Evolutionary conservation across 2,888 invertebrate species (phyloP), one percentile per base, ranked within the genome.

Genomic region (Temnothorax unifasciatus): DNA sequence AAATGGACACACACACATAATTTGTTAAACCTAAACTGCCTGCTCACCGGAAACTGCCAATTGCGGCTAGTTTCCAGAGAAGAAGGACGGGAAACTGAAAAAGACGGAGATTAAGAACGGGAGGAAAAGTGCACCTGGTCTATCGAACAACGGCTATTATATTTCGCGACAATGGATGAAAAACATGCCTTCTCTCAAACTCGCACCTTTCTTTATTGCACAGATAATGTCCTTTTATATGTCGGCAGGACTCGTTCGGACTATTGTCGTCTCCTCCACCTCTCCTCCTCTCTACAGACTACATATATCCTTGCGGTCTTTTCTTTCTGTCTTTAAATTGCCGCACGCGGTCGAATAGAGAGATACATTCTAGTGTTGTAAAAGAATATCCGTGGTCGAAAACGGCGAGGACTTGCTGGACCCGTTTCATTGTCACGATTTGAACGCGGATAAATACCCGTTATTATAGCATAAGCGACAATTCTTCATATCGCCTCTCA

Each of bases 131-230:
- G 86, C 90, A 89, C 92, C 91, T 90, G 92, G 85, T 92, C 91
- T 84, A 89, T 86, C 88, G 90, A 79, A 76, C 85, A 85, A 85
- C 86, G 29, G 86, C 88, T 88, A 93, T 93, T 93, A 93, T 93
- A 90, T 87, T 74, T 84, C 69, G 88, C 86, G 90, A 93, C 93
- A 93, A 92, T 90, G 86, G 86, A 85, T 87, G 90, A 91, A 92
- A 90, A 93, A 92, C 93, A 92, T 93, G 92, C 90, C 92, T 92
- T 91, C 88, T 89, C 91, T 88, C 91, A 90, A 89, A 92, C 90
- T 92, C 89, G 89, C 89, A 87, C 82, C 59, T 88, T 91, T 89
- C 89, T 89, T 92, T 92, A 89, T 91, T 86, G 79, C 83, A 85
- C 84, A 79, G 88, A 93, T 92, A 92, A 92, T 92, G 92, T 92